Base-by-base conservation (phyloP, 2,113 vertebrate species). In the Notarius quadriscutis region DNA sequence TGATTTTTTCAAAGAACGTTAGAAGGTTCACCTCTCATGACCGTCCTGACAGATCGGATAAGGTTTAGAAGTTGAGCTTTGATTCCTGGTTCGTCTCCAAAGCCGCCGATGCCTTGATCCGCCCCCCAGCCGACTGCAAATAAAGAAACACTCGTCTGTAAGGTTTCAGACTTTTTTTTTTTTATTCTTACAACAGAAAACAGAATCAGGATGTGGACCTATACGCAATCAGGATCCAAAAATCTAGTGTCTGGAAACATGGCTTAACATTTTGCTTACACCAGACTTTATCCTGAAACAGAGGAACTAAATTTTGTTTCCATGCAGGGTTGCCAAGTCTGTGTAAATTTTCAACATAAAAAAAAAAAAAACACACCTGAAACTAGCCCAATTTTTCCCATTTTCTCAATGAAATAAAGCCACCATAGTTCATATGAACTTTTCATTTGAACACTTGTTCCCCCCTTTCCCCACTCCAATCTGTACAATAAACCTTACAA, bases 1-100 rank as follows among this genome's bases (percentile, higher is more conserved):
- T 57, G 55, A 12, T 72, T 18, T 55, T 20, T 58, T 58, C 12
- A 72, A 7, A 51, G 4, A 27, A 17, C 50, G 34, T 78, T 51
- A 48, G 41, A 41, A 4, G 5, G 74, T 91, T 93, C 89, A 98
- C 98, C 96, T 97, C 98, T 96, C 98, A 99, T 99, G 84, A 99
- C 96, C 0, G 97, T 99, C 91, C 97, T 95, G 86, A 99, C 94
- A 0, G 98, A 98, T 90, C 97, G 97, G 91, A 99, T 96, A 9
- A 99, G 97, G 86, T 97, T 98, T 84, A 95, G 96, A 63, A 99
- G 90, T 91, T 99, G 98, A 27, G 96, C 97, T 94, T 99, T 99
- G 93, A 99, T 94, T 92, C 98, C 98, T 58, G 98, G 98, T 88
- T 99, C 97, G 87, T 99, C 98, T 91, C 97, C 98, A 84, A 99